Base-by-base conservation (phyloP, 1,140 invertebrate genomes). In the Eriocheir sinensis region DNA sequence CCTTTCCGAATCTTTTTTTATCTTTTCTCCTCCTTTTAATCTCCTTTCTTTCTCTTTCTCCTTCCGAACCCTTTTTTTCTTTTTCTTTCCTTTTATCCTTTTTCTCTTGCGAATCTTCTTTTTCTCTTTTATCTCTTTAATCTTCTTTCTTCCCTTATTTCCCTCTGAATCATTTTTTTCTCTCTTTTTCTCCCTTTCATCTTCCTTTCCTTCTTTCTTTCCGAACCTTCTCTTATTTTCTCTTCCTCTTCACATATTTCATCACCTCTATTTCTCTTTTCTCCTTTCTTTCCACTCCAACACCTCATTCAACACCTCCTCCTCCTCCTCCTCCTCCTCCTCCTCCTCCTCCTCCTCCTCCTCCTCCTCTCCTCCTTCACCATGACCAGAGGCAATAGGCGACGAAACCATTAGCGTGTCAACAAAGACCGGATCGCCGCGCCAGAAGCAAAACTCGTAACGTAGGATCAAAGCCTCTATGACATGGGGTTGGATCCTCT, bases 401-500 rank as follows among this genome's bases (percentile, higher is more conserved):
- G 60, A 72, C 60, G 60, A 72, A 72, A 72, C 60, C 60, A 72
- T 72, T 72, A 72, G 60, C 60, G 60, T 72, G 60, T 72, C 12
- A 12, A 72, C 60, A 72, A 72, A 72, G 60, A 27, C 60, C 8
- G 21, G 60, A n/a, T 72, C 60, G 60, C 3, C 60, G 60, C 60
- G 12, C 12, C 60, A 72, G 60, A 72, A 72, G 60, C 60, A 2
- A n/a, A n/a, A 4, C 27, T 72, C 60, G 60, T 72, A 72, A 72
- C 53, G 53, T 60, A n/a, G 60, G n/a, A 72, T 72, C 60, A 72
- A 72, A 72, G 60, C 60, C 60, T 72, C 60, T 72, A 72, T 72
- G 60, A 72, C 60, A 72, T 72, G 60, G 60, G 60, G 60, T 72
- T 72, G 60, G 60, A 72, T 72, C 60, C 60, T 72, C 60, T 72